Conservation (phyloP, 2,113 vertebrate genomes). For the Syngnathus floridae region DNA sequence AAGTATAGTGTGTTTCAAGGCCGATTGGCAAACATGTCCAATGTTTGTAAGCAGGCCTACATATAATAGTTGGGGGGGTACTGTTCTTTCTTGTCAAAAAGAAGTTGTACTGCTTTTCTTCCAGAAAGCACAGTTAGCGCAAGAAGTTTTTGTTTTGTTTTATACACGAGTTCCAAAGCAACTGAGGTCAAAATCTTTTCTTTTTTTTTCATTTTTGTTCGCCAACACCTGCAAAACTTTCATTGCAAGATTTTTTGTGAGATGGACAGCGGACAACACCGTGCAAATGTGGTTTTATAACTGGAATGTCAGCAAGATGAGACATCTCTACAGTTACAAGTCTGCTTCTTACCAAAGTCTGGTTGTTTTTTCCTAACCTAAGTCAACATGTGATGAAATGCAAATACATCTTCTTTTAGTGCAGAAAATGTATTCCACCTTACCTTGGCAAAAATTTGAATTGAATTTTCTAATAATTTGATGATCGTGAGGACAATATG, state of each 20-base stretch:
- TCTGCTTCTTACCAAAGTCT: not conserved
- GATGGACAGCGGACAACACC: not conserved
- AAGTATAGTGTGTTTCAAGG: not conserved
- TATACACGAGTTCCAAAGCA: not conserved
- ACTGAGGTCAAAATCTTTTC: not conserved
- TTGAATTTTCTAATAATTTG: not conserved
- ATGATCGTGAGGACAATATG: not conserved
- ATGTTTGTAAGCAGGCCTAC: not conserved
- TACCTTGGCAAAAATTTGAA: not conserved
- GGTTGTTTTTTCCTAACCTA: not conserved
- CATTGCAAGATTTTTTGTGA: not conserved
- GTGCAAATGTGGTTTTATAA: not conserved
- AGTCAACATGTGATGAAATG: not conserved
- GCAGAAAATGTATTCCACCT: not conserved
- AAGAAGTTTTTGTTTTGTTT: not conserved
- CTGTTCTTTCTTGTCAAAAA: not conserved
- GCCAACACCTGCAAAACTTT: not conserved
- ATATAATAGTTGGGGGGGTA: not conserved
- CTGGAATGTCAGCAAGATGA: not conserved
- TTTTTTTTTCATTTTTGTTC: not conserved
- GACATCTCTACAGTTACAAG: not conserved
- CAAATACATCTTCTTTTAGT: not conserved
- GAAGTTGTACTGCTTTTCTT: not conserved
- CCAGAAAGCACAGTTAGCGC: not conserved
- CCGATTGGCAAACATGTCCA: not conserved